Evolutionary conservation across 2,797 vertebrate genomes (phyloP), one percentile per base, ranked within the genome.

Genomic region (Bradypodion pumilum): DNA sequence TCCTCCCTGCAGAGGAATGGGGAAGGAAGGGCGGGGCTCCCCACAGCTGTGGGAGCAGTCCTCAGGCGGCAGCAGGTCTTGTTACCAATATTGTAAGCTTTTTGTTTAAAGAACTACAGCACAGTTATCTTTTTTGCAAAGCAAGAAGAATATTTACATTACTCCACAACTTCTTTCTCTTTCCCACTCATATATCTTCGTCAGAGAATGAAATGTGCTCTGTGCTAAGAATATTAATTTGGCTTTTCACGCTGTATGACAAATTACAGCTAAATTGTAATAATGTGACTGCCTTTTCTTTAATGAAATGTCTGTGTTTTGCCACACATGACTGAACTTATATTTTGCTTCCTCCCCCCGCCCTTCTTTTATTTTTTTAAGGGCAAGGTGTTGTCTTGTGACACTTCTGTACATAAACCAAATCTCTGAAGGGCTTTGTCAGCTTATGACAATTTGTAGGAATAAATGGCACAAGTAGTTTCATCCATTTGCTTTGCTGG

Each of bases 211-310:
- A 77, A 69, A 69, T 77, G 63, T 60, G 29, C 42, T 68, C 52
- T 77, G 74, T 83, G 82, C 74, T 78, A 69, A 70, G 82, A 69
- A 83, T 60, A 83, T 78, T 83, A 83, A 83, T 52, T 76, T 83
- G 56, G 74, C 73, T 77, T n/a, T 59, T 74, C 65, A 27, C 69
- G 37, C 56, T 63, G 40, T 42, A 83, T 83, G 82, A 83, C 82
- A 83, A 83, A 83, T 78, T 77, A 83, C 65, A 69, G 82, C 74
- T 83, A 78, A 69, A 78, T 70, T 83, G 52, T 60, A 78, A 83
- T 83, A 83, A 83, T 78, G 74, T 8, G 44, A 44, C 62, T 75
- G 81, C 27, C 65, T 70, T 83, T 70, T 69, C 49, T 70, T 62
- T 76, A 83, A 83, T 75, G 74, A 78, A 60, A 77, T 4, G 29